Percentiles rank a stretch among this genome's conserved stretches.
phyloP scores from a whole-genome alignment of 2,888 invertebrate genomes.

The Tyria jacobaeae region DNA sequence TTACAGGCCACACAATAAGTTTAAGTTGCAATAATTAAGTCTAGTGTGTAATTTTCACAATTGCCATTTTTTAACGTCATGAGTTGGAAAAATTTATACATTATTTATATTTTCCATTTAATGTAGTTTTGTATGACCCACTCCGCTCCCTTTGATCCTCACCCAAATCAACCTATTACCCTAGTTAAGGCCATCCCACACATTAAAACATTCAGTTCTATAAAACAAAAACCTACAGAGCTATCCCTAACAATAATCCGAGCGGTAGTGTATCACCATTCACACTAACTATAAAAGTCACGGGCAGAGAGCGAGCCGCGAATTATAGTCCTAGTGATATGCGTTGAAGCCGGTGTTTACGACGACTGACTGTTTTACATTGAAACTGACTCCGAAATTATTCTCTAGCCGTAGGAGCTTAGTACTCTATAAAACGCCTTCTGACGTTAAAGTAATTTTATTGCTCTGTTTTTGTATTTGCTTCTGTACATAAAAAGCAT shows the following conservation, averaged over 20 bases:
- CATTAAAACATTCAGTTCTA: constrained; percentile 8
- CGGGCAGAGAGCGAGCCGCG: constrained; percentile 26
- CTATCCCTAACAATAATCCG: constrained; percentile 40
- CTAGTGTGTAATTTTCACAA: too few relatives aligned
- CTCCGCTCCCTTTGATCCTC: neutral
- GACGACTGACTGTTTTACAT: constrained; percentile 20
- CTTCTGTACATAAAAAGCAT: neutral
- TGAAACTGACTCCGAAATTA: constrained; percentile 13
- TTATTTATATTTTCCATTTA: neutral
- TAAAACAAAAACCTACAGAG: constrained; percentile 19
- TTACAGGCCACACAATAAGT: too few relatives aligned
- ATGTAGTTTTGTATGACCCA: neutral
- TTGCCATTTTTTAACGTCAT: too few relatives aligned
- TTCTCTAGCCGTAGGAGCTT: constrained; percentile 4
- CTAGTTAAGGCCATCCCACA: constrained; percentile 6
- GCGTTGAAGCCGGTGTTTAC: constrained; percentile 25
- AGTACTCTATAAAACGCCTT: constrained; percentile 1
- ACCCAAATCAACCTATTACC: neutral
- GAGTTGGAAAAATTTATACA: neutral
- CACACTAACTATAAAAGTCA: constrained; percentile 46
- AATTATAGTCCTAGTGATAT: constrained; percentile 41
- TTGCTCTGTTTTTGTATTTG: neutral
- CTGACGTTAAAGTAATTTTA: constrained; percentile 7
- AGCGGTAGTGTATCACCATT: constrained; percentile 39
- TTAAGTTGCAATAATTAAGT: too few relatives aligned